Evolutionary conservation across 2,888 invertebrate genomes (phyloP).

Genomic region (Torymus aiolomorphi): DNA sequence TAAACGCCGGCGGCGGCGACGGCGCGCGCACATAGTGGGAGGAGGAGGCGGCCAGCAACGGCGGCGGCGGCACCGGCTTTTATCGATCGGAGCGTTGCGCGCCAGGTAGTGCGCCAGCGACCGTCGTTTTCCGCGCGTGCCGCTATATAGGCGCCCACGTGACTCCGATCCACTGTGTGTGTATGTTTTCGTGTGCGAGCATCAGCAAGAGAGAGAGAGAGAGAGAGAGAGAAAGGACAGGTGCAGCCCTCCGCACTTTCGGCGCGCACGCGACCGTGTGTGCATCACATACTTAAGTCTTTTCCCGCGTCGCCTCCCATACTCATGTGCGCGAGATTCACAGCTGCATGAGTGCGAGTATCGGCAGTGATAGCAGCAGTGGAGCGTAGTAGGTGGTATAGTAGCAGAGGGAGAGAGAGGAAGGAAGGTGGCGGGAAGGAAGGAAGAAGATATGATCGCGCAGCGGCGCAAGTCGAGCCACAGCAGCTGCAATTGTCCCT

Average conservation of each 20-base stretch:
- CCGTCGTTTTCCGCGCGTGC: not conserved
- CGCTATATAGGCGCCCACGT: too few species aligned
- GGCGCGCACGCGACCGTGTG: too few species aligned
- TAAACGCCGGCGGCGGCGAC: not conserved
- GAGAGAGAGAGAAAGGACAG: too few species aligned
- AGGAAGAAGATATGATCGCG: slow-evolving; percentile 12
- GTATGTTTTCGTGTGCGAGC: too few species aligned
- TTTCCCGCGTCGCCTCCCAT: too few species aligned
- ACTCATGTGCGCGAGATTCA: not conserved
- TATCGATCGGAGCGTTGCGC: slow-evolving; percentile 25
- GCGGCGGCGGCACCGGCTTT: slow-evolving; percentile 5
- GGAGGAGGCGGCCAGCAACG: not conserved
- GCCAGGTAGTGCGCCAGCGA: not conserved
- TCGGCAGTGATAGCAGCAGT: not conserved
- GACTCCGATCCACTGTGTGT: too few species aligned
- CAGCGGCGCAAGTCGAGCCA: slow-evolving; percentile 36
- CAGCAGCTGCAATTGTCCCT: slow-evolving; percentile 72
- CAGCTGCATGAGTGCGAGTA: not conserved
- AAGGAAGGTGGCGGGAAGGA: not conserved
- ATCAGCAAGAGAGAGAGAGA: too few species aligned
- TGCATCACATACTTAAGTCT: too few species aligned
- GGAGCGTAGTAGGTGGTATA: too few species aligned
- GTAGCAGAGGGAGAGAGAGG: not conserved
- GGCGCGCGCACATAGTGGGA: not conserved
- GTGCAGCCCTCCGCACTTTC: too few species aligned